Evolutionary conservation across 2,888 invertebrate species (phyloP), one percentile per base, ranked within the genome.

Genomic region (Zelleria hepariella): DNA sequence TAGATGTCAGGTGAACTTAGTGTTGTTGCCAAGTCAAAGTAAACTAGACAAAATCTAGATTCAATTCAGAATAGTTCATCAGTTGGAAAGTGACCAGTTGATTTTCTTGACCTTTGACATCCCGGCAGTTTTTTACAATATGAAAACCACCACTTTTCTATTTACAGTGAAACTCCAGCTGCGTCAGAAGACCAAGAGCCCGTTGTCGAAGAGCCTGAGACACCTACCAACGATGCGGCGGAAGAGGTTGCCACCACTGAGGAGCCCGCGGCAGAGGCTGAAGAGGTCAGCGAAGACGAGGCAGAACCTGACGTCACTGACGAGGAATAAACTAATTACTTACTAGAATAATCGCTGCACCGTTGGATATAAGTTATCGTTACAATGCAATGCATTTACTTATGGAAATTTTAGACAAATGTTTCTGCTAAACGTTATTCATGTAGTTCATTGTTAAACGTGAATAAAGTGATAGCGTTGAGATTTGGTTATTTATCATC

Each of bases 291-390:
- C 65, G 86, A 87, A 62, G 89, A 89, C 65, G 75, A 80, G 71
- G 89, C 84, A 8, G 90, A 87, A 68, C 89, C 86, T 8, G 90
- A 89, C 66, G 81, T 88, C 62, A 89, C 86, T n/a, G 89, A 88
- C 62, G 89, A 88, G 69, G 89, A 89, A 82, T 88, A 86, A 58
- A 27, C 8, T 53, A 58, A 27, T 2, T 53, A 23, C 23, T 32
- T 15, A 25, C 48, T 48, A 55, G 32, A 25, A 32, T 55, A 53
- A 49, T 49, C 20, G 25, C 23, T 53, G 24, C 8, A 55, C 32
- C 20, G 15, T 18, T 55, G 27, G n/a, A 53, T 24, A 53, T 18
- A 20, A 32, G 21, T 32, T 20, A 55, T 53, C 2, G 27, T 21
- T 18, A 55, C 20, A 20, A 24, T 54, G 54, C 54, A 54, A n/a